Evolutionary conservation across 2,113 vertebrate species (phyloP).

Genomic region (Peucedramus taeniatus): DNA sequence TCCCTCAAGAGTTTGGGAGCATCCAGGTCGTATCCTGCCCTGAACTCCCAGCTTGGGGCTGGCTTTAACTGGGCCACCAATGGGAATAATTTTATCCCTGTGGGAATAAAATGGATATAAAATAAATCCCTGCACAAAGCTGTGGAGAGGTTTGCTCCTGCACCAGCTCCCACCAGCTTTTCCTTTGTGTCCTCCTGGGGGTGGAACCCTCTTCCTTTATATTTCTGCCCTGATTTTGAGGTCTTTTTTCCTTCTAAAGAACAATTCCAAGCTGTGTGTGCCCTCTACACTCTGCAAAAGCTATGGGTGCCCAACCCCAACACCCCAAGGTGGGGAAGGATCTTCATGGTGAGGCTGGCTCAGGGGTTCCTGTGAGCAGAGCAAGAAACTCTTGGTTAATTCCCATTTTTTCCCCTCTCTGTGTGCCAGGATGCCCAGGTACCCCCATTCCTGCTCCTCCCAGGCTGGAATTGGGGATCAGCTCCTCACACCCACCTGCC

Average conservation of each 20-base stretch:
- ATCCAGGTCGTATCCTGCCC: not conserved
- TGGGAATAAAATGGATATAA: not conserved
- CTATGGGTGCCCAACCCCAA: rapidly evolving
- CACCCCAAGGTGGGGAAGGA: not conserved
- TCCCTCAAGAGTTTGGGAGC: not conserved
- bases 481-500: not conserved
- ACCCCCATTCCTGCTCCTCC: not conserved
- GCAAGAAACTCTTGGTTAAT: rapidly evolving
- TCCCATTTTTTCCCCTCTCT: rapidly evolving
- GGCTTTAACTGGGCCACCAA: not conserved
- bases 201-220: not conserved
- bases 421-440: not conserved
- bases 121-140: not conserved
- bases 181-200: rapidly evolving
- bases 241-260: not conserved
- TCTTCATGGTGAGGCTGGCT: rapidly evolving
- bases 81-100: not conserved
- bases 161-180: not conserved
- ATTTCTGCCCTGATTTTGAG: not conserved
- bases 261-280: rapidly evolving
- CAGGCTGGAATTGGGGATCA: rapidly evolving
- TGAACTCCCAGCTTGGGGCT: not conserved
- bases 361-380: not conserved
- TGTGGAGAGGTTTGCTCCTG: not conserved
- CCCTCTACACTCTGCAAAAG: not conserved